Base-by-base conservation (phyloP, 2,888 invertebrate genomes). In the Clistopyga incitator region DNA sequence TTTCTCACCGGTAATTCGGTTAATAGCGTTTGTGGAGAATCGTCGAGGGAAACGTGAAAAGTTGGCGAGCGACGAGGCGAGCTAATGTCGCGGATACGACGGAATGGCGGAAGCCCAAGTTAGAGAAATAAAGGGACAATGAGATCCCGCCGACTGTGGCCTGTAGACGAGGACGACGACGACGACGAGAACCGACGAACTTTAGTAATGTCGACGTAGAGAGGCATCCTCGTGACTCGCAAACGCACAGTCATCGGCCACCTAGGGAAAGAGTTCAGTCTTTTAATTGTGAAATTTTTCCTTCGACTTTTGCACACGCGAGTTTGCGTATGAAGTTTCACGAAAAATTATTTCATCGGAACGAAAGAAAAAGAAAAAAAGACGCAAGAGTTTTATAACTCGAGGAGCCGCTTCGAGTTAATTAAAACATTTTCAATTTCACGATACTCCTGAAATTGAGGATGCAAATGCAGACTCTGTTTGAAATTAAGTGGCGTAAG, bases 1-100 rank as follows among this genome's bases (percentile, higher is more conserved):
- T 42, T 38, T 47, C 18, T 52, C 52, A 3, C 34, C 52, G 78
- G 71, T 61, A 56, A 65, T 72, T 38, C 72, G 45, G 38, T 64
- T 56, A 61, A 79, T 56, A 59, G 65, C 65, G 45, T 79, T 79
- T 79, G 79, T 47, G 54, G 47, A 56, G 65, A 79, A 79, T 78
- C 64, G 71, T 67, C 65, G 13, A 47, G 72, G 72, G 34, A 79
- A 79, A 79, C 54, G 72, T 20, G 65, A 79, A 72, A 79, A 79
- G 72, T 72, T 71, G 3, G 52, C 15, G 23, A 13, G 23, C 65
- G 67, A 23, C 65, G 65, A 29, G 47, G 20, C 72, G 65, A 29
- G 23, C 54, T 72, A 79, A 79, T 65, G n/a, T 65, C 64, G 65
- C 72, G 70, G 20, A 34, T 15, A 56, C 38, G n/a, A 8, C 59